Base-by-base conservation (phyloP, 2,113 vertebrate species). In the Corydoras maculifer region DNA sequence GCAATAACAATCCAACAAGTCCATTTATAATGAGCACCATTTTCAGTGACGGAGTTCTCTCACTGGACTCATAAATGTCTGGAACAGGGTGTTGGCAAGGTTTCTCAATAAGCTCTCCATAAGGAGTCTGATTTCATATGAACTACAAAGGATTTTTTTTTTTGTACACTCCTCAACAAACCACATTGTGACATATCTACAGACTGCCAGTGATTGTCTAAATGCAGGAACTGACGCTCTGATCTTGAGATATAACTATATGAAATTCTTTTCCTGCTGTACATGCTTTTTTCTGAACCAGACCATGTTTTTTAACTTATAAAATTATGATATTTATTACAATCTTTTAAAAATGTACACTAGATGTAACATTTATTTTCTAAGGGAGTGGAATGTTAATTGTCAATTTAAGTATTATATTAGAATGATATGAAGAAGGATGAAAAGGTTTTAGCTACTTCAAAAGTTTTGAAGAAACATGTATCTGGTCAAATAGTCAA, bases 1-100 rank as follows among this genome's bases (percentile, higher is more conserved):
- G 65, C 68, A 80, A 76, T 75, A 70, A 75, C 63, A 68, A 69
- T 77, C 64, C 60, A 68, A 69, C 50, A 48, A 62, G 58, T 48
- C 57, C 70, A 32, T 75, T 15, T 31, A 64, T 77, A 68, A 68
- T 51, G 53, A 72, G 63, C 50, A 32, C 29, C 58, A 74, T 68
- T 69, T 53, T 68, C 67, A 68, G 30, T 74, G 73, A 70, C 67
- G 68, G 59, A 67, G 65, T 55, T 29, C 48, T 74, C 72, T 74
- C 72, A 3, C 32, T 1, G 51, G 72, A 65, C 67, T 57, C 50
- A 35, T 70, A 74, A 67, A 64, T 5, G 57, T 77, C 65, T 60
- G 66, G 58, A 59, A 65, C 10, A 62, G 57, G 63, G 66, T 58
- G 48, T 58, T 53, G 35, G 57, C 65, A 55, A 31, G 59, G 58